phyloP scores from a whole-genome alignment of 2,888 invertebrate species.

The Hedychridium roseum region DNA sequence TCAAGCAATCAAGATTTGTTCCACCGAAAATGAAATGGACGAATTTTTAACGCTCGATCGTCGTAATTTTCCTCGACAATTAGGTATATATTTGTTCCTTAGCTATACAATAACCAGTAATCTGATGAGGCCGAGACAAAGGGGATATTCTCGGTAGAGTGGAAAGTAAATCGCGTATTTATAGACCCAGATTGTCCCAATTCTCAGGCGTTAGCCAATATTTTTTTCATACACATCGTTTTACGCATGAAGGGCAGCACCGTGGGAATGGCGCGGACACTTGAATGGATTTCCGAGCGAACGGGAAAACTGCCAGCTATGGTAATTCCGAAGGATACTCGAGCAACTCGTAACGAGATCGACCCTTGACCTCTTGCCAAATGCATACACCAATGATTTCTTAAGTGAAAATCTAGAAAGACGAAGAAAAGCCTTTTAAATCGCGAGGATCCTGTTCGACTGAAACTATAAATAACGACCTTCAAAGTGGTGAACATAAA shows the following conservation, averaged over 20 bases:
- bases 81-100: too few relatives aligned
- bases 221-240: neutral
- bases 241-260: constrained; percentile 24
- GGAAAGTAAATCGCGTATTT: too few relatives aligned
- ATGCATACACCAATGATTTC: constrained; percentile 11
- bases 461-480: too few relatives aligned
- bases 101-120: too few relatives aligned
- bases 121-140: too few relatives aligned
- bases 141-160: too few relatives aligned
- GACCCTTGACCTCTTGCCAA: constrained; percentile 12
- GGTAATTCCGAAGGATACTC: constrained; percentile 23
- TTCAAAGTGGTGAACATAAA: too few relatives aligned
- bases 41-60: too few relatives aligned
- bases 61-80: too few relatives aligned
- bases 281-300: constrained; percentile 26
- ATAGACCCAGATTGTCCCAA: too few relatives aligned
- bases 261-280: constrained; percentile 29
- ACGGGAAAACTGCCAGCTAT: constrained; percentile 29
- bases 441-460: neutral
- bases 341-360: constrained; percentile 7
- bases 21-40: too few relatives aligned
- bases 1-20: too few relatives aligned
- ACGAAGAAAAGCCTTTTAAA: neutral
- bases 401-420: constrained; percentile 14
- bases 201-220: constrained; percentile 10